phyloP scores from a whole-genome alignment of 2,888 invertebrate species.

The Napeogenes inachia region DNA sequence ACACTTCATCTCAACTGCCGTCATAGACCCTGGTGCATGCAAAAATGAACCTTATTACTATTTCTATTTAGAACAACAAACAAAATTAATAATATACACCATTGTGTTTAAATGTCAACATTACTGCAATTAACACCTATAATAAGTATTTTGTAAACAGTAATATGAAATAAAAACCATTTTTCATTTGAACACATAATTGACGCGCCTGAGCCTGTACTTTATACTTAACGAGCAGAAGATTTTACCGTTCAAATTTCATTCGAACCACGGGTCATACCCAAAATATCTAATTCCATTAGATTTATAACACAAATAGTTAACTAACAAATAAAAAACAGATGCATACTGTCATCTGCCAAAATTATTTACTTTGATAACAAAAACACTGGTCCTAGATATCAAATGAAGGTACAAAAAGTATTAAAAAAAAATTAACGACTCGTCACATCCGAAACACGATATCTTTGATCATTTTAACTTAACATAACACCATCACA shows the following conservation, averaged over 20 bases:
- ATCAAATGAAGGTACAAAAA: background rate
- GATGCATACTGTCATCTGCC: constrained; percentile 7
- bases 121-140: constrained; percentile 33
- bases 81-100: constrained; percentile 40
- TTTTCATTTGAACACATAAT: constrained; percentile 63
- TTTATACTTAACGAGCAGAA: constrained; percentile 33
- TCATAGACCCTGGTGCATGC: constrained; percentile 23
- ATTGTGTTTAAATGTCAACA: constrained; percentile 52
- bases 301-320: constrained; percentile 17
- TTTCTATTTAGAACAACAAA: constrained; percentile 31
- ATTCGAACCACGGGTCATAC: constrained; percentile 28
- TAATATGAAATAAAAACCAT: constrained; percentile 48
- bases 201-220: constrained; percentile 50
- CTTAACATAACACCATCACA: too few species aligned
- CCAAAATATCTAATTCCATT: constrained; percentile 21
- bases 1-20: background rate
- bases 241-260: constrained; percentile 28
- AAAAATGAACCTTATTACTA: constrained; percentile 27
- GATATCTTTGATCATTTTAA: too few species aligned
- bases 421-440: too few species aligned
- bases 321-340: constrained; percentile 18
- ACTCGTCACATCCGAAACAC: too few species aligned
- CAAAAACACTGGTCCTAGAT: background rate
- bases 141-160: constrained; percentile 51
- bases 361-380: constrained; percentile 10